phyloP scores from a whole-genome alignment of 1,140 invertebrate species.

The Procambarus clarkii region DNA sequence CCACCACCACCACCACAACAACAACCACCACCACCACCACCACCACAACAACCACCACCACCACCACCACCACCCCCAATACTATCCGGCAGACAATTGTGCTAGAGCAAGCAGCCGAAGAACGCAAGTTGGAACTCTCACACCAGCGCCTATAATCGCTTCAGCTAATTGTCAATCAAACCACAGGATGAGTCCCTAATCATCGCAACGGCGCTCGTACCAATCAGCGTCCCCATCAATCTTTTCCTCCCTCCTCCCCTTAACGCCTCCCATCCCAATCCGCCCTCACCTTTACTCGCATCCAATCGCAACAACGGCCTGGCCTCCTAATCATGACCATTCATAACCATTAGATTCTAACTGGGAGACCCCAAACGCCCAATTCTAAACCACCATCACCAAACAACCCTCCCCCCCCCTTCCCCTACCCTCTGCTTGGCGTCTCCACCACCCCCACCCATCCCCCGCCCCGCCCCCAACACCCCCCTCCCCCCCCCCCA shows the following conservation, averaged over 20 bases:
- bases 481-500: background rate
- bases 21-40: background rate
- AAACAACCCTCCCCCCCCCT: background rate
- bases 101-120: background rate
- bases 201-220: background rate
- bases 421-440: no score
- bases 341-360: slow-evolving; percentile 46
- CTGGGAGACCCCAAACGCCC: slow-evolving; percentile 19
- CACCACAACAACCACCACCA: background rate
- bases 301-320: background rate
- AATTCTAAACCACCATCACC: slow-evolving; percentile 14
- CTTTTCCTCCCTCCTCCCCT: background rate
- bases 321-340: slow-evolving; percentile 33
- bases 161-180: background rate
- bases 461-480: background rate
- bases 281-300: slow-evolving; percentile 1
- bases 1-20: no score
- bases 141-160: background rate
- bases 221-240: background rate
- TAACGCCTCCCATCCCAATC: background rate
- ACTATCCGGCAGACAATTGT: background rate
- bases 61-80: background rate
- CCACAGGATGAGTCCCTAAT: background rate
- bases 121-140: background rate
- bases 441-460: background rate